Conservation (phyloP, 2,888 invertebrate species). For the Rutpela maculata region DNA sequence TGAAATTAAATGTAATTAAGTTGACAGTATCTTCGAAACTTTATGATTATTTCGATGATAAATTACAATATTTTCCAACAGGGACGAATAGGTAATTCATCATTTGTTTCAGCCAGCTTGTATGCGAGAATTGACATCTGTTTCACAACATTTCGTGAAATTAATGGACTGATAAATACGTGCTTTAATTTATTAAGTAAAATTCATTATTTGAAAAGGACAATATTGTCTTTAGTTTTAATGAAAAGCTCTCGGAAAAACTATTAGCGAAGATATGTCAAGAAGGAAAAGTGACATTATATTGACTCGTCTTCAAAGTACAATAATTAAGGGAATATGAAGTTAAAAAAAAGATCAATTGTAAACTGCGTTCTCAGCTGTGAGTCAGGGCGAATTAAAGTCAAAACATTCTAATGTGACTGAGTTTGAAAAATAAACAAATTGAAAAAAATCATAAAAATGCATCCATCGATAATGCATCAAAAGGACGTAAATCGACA, state of each 20-base stretch:
- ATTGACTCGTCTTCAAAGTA: no score
- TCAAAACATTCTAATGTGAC: no score
- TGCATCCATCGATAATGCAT: no score
- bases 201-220: conserved; percentile 1
- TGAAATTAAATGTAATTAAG: conserved; percentile 22
- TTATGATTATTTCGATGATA: conserved; percentile 30
- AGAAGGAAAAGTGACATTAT: no score
- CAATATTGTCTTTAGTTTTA: not conserved
- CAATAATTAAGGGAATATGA: no score
- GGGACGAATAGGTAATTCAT: conserved; percentile 20
- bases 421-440: no score
- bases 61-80: conserved; percentile 25
- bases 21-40: conserved; percentile 23
- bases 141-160: not conserved
- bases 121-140: conserved; percentile 16
- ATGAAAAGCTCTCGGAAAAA: not conserved
- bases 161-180: not conserved
- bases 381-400: no score
- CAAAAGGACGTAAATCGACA: no score
- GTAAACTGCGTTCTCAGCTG: no score
- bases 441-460: no score
- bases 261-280: not conserved
- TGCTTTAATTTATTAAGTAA: not conserved
- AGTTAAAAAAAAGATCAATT: no score
- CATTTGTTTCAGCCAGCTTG: not conserved